Conservation (phyloP, 2,797 vertebrate species). For the Megalops cyprinoides region DNA sequence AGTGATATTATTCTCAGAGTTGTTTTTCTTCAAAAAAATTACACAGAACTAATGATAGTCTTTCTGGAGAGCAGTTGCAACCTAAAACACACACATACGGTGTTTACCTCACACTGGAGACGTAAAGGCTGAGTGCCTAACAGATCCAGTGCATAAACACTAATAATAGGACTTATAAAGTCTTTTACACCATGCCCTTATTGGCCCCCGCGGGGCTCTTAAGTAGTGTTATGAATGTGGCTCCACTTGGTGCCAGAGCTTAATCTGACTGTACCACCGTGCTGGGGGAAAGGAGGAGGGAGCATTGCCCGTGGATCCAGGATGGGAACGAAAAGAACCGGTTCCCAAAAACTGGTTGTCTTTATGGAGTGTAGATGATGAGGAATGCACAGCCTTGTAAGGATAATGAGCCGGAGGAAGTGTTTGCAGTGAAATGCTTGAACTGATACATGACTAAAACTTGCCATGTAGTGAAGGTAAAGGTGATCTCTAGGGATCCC, state of each 20-base stretch:
- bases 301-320: not conserved
- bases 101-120: not conserved
- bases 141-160: slow-evolving; percentile 1
- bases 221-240: not conserved
- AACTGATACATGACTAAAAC: too few species aligned
- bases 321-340: slow-evolving; percentile 54
- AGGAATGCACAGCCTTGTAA: too few species aligned
- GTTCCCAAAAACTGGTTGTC: too few species aligned
- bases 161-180: slow-evolving; percentile 7
- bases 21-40: slow-evolving; percentile 48
- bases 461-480: too few species aligned
- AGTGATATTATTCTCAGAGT: not conserved
- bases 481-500: not conserved
- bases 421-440: too few species aligned
- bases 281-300: not conserved
- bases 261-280: not conserved
- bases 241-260: not conserved
- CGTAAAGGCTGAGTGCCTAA: not conserved
- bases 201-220: not conserved
- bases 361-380: too few species aligned
- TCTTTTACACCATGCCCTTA: not conserved
- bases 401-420: too few species aligned
- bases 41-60: slow-evolving; percentile 17
- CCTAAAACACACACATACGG: not conserved
- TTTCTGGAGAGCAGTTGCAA: not conserved